Conservation (phyloP, 2,113 vertebrate genomes). For the Pardalotus punctatus region DNA sequence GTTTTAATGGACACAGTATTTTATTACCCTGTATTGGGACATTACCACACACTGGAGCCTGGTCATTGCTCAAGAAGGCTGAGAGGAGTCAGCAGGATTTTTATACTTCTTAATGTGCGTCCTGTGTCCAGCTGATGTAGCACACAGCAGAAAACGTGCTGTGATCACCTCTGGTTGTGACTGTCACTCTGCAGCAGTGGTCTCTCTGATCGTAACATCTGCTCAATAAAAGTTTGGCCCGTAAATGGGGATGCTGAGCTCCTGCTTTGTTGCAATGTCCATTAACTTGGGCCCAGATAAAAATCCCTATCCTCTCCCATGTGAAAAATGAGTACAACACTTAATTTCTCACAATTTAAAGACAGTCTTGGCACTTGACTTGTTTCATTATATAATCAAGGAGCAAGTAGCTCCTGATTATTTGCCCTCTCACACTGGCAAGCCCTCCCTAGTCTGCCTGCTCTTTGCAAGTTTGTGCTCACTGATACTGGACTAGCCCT, state of each 20-base stretch:
- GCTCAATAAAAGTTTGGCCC: background rate
- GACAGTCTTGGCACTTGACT: background rate
- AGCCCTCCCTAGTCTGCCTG: background rate
- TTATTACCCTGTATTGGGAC: background rate
- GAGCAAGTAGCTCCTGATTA: background rate
- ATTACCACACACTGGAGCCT: background rate
- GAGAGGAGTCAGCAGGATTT: background rate
- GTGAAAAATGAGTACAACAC: background rate
- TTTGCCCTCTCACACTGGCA: background rate
- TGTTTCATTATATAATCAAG: background rate
- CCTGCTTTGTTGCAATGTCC: background rate
- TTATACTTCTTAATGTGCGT: background rate
- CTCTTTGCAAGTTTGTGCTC: background rate
- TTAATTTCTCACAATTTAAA: background rate
- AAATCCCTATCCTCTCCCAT: background rate
- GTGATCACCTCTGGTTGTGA: background rate
- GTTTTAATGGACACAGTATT: background rate
- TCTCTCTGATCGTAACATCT: background rate
- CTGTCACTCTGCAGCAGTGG: background rate
- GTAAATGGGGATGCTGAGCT: background rate
- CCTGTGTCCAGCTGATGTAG: background rate
- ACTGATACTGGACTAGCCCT: background rate
- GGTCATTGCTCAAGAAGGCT: background rate
- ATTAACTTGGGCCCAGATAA: background rate
- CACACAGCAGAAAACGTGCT: background rate